A percentile compares a stretch with the other conserved stretches of the same genome.
phyloP scores from a whole-genome alignment of 2,888 invertebrate species.

The Sepioteuthis lessoniana region DNA sequence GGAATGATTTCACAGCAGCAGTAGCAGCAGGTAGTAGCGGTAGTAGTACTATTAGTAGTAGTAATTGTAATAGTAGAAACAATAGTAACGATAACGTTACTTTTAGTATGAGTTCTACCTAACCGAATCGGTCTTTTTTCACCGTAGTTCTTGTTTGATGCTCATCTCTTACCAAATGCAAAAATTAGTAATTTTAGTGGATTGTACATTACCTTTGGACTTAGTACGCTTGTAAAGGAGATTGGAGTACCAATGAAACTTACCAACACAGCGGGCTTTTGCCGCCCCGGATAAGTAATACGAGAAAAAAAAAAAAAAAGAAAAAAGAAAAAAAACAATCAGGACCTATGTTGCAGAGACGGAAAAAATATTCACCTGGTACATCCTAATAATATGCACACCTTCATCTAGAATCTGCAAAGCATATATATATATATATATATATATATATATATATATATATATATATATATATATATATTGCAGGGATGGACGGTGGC shows the following conservation, averaged over 20 bases:
- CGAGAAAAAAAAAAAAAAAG: not conserved
- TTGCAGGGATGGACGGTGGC: not conserved
- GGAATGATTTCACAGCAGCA: not conserved
- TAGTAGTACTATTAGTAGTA: too few species aligned
- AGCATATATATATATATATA: not conserved
- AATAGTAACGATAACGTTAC: not conserved
- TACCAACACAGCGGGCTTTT: not conserved
- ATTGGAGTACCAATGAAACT: not conserved
- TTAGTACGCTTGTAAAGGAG: too few species aligned
- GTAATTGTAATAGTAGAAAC: not conserved
- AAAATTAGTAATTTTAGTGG: not conserved
- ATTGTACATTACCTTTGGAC: not conserved
- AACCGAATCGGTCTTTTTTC: too few species aligned
- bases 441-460: not conserved
- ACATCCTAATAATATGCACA: not conserved
- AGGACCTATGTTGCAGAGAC: too few species aligned
- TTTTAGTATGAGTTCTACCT: not conserved
- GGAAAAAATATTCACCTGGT: not conserved
- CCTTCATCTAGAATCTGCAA: not conserved
- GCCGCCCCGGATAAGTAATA: not conserved
- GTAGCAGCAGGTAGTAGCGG: not conserved
- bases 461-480: not conserved
- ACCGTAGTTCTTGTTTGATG: too few species aligned
- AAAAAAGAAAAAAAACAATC: not conserved
- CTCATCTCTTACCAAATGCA: too few species aligned